These are phyloP conservation scores for Macrosiphum euphorbiae DNA, from an alignment of 2,888 invertebrate genomes.

Conservation along the genomic window DNA sequence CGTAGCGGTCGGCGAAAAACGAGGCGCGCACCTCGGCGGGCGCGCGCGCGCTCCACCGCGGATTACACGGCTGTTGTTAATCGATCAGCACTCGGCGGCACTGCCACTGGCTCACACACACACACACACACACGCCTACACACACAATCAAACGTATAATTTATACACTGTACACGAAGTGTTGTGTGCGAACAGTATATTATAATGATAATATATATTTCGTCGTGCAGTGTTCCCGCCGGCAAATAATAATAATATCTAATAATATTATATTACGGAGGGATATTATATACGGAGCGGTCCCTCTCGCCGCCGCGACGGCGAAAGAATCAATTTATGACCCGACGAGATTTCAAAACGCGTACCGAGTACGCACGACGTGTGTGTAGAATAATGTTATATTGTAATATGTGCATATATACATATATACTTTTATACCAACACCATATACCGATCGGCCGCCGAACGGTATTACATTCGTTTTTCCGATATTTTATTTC, in stretches of 20 bases:
- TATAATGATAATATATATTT: not conserved
- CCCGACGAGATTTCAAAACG: slow-evolving; percentile 56
- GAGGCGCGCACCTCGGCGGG: not conserved
- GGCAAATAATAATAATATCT: not conserved
- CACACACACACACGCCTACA: not conserved
- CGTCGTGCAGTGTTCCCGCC: not conserved
- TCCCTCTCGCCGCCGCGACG: not conserved
- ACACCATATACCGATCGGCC: not conserved
- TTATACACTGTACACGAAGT: not conserved
- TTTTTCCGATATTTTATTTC: slow-evolving; percentile 61
- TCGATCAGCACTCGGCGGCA: slow-evolving; percentile 45
- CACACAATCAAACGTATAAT: not conserved
- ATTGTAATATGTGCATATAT: not conserved
- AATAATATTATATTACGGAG: not conserved
- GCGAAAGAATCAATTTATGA: slow-evolving; percentile 60
- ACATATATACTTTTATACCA: not conserved
- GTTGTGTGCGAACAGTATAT: not conserved
- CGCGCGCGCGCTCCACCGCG: slow-evolving; percentile 26
- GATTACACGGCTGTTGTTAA: slow-evolving; percentile 36
- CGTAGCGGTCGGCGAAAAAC: not conserved
- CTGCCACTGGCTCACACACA: not conserved
- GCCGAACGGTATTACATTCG: not conserved
- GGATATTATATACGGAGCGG: not conserved
- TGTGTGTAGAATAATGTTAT: not conserved
- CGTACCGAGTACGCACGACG: not conserved